These are phyloP conservation scores for Phaedon cochleariae DNA, from an alignment of 2,888 invertebrate genomes.

Conservation along the genomic window DNA sequence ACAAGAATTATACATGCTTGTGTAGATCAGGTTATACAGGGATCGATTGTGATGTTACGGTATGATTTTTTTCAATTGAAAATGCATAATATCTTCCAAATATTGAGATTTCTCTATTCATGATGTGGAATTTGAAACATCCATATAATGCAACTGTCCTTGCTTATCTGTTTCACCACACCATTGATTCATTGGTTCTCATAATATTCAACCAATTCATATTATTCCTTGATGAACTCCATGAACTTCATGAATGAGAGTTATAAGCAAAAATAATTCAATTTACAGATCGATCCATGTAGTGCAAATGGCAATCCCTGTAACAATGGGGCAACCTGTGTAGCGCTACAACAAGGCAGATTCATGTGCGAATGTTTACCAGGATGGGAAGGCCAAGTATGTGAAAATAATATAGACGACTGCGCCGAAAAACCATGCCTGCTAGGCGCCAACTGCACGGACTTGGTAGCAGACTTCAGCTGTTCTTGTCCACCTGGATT, in stretches of 20 bases:
- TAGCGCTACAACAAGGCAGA: constrained; percentile 89
- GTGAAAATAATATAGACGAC: constrained; percentile 92
- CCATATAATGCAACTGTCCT: too few relatives aligned
- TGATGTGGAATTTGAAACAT: too few relatives aligned
- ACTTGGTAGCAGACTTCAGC: constrained; percentile 91
- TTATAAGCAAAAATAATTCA: constrained; percentile 16
- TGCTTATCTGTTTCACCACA: too few relatives aligned
- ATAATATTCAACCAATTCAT: too few relatives aligned
- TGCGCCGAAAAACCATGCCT: constrained; percentile 93
- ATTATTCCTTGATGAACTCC: too few relatives aligned
- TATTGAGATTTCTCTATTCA: too few relatives aligned
- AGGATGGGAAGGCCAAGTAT: constrained; percentile 97
- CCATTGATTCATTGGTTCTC: too few relatives aligned
- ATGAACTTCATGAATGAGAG: too few relatives aligned
- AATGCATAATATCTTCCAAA: too few relatives aligned
- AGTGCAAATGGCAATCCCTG: constrained; percentile 91
- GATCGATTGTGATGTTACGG: constrained; percentile 87
- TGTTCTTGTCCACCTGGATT: constrained; percentile 95
- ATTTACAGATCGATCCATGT: constrained; percentile 84
- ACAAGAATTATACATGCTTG: constrained; percentile 89
- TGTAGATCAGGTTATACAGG: constrained; percentile 96
- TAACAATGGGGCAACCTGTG: constrained; percentile 87
- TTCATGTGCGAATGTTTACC: constrained; percentile 95
- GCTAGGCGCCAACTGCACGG: constrained; percentile 90
- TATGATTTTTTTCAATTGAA: constrained; percentile 62